Percentiles rank a stretch among this genome's conserved stretches.
Evolutionary conservation across 2,113 vertebrate species (phyloP).

Genomic region (Elgaria multicarinata): DNA sequence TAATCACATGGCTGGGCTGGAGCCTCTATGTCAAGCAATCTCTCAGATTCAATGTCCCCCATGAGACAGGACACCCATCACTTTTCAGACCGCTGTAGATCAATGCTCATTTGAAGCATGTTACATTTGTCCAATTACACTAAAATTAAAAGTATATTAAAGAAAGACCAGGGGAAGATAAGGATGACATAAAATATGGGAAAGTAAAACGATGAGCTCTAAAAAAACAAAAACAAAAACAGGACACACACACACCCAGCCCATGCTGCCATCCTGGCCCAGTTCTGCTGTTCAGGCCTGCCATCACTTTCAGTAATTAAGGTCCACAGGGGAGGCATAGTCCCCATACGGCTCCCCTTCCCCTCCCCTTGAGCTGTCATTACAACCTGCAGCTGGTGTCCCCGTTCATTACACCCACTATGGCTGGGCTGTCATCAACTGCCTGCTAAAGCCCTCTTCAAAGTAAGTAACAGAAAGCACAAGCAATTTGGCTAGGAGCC

Average conservation of each 20-base stretch:
- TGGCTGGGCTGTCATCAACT: constrained; percentile 10
- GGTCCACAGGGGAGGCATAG: not conserved
- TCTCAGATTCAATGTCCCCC: not conserved
- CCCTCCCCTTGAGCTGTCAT: constrained; percentile 15
- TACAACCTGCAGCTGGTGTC: constrained; percentile 16
- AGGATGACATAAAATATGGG: not conserved
- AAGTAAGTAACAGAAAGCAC: constrained; percentile 25
- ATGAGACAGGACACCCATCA: not conserved
- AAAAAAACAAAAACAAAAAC: not conserved
- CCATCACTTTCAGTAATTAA: not conserved
- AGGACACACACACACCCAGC: not conserved
- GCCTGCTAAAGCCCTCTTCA: constrained; percentile 16
- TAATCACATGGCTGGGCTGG: too few species aligned
- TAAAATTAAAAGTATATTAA: not conserved
- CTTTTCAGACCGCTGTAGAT: not conserved
- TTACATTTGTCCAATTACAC: not conserved
- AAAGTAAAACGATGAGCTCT: not conserved
- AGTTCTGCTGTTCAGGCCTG: not conserved
- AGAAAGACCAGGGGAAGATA: not conserved
- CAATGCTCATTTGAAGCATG: not conserved
- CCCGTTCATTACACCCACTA: not conserved
- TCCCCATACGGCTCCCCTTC: not conserved
- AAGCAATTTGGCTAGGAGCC: not conserved
- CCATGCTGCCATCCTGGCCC: too few species aligned
- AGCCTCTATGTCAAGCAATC: not conserved